phyloP scores from a whole-genome alignment of 2,113 vertebrate genomes.

The Anthoscopus minutus region DNA sequence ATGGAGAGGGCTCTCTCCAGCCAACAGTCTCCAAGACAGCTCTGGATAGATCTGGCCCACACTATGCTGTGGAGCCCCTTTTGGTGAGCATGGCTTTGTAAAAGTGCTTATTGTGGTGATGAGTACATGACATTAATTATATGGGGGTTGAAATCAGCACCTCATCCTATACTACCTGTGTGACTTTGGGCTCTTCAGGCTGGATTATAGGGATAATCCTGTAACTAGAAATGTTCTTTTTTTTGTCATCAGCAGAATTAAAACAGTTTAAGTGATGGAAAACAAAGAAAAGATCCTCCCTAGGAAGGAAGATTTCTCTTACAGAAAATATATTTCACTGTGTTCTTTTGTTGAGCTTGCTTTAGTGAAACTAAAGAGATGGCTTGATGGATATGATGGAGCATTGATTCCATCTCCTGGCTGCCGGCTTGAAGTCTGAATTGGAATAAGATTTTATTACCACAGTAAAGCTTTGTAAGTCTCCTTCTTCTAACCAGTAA shows the following conservation, averaged over 20 bases:
- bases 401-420: conserved; percentile 22
- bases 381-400: not conserved
- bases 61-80: not conserved
- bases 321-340: not conserved
- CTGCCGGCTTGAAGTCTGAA: not conserved
- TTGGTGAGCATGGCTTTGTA: not conserved
- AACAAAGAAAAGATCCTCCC: not conserved
- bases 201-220: not conserved
- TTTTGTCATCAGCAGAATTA: not conserved
- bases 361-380: not conserved
- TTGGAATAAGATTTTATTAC: not conserved
- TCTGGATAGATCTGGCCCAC: not conserved
- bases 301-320: not conserved
- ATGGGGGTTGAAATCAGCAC: not conserved
- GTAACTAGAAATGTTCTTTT: not conserved
- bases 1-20: not conserved
- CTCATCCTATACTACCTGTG: not conserved
- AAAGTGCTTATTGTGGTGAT: not conserved
- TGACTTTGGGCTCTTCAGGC: not conserved
- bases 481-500: not conserved
- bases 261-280: not conserved
- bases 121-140: not conserved
- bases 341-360: not conserved
- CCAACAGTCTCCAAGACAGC: not conserved
- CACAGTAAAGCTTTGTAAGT: not conserved